Evolutionary conservation across 2,888 invertebrate genomes (phyloP).

Genomic region (Lasius platythorax): DNA sequence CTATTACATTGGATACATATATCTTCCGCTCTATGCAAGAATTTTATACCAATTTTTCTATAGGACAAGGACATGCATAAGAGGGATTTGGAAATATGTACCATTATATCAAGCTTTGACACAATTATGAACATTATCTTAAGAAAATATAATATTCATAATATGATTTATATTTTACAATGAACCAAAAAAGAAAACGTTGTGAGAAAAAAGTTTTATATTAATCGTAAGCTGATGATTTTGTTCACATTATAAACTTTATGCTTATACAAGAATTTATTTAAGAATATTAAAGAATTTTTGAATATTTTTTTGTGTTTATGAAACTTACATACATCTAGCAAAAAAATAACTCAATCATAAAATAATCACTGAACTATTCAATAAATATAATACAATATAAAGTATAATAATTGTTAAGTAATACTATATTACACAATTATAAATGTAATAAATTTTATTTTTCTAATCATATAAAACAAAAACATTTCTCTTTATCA

Average conservation of each 20-base stretch:
- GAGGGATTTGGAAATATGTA: neutral
- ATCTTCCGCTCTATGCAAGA: neutral
- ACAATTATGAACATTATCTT: neutral
- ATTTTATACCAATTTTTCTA: conserved; percentile 1
- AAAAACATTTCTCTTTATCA: neutral
- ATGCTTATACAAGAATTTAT: neutral
- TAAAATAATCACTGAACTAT: neutral
- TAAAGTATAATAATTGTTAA: neutral
- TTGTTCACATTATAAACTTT: neutral
- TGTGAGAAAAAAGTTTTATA: neutral
- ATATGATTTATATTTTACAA: neutral
- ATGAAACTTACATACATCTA: neutral
- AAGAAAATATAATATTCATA: neutral
- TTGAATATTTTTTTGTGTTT: neutral
- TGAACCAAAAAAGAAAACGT: neutral
- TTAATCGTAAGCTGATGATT: neutral
- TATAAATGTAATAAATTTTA: neutral
- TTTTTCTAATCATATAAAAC: neutral
- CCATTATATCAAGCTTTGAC: neutral
- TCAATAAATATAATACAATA: neutral
- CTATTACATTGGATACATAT: neutral
- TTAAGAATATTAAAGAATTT: neutral
- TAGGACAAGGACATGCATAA: conserved; percentile 22
- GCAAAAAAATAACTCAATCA: neutral
- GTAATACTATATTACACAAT: neutral